Evolutionary conservation across 1,140 invertebrate species (phyloP), one percentile per base, ranked within the genome.

Genomic region (Hycleus phaleratus): DNA sequence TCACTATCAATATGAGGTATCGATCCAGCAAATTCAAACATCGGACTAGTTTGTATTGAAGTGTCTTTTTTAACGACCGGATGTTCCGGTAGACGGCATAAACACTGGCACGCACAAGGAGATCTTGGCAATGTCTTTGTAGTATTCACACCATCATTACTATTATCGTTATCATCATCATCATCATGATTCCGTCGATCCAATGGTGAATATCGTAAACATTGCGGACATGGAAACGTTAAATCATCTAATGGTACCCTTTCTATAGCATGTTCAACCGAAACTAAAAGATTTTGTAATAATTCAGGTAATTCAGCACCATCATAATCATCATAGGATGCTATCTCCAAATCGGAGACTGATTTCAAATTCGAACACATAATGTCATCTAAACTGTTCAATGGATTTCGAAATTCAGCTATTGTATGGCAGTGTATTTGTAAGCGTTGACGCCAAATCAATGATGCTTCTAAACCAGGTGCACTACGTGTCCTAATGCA

Each of bases 1-100:
- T 86, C 84, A 65, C 83, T 85, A 71, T 86, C 84, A 62, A 86
- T 86, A 70, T 86, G 84, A 46, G 80, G 80, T 71, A 85, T 85
- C 56, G 83, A 82, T n/a, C 81, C 81, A 7, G 79, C 82, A 53
- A 85, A 73, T 70, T 85, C 83, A 66, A 84, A 85, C 68, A 80
- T 78, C 12, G 79, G 78, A 65, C 73, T 73, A 48, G 73, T 74
- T 73, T 82, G 69, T 61, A 77, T 60, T n/a, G 68, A 71, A 55
- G 65, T 59, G 64, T 74, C 71, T 69, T 70, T 67, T 67, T 69
- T 68, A 40, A 66, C 53, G 10, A 66, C 47, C 11, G 60, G 53
- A 52, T 46, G 63, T 7, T 66, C 68, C 0, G 62, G 58, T 45
- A 65, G 42, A 49, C 61, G 58, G 54, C 68, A 70, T 38, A 63